Evolutionary conservation across 1,140 invertebrate species (phyloP), one percentile per base, ranked within the genome.

Genomic region (Lepidurus packardi): DNA sequence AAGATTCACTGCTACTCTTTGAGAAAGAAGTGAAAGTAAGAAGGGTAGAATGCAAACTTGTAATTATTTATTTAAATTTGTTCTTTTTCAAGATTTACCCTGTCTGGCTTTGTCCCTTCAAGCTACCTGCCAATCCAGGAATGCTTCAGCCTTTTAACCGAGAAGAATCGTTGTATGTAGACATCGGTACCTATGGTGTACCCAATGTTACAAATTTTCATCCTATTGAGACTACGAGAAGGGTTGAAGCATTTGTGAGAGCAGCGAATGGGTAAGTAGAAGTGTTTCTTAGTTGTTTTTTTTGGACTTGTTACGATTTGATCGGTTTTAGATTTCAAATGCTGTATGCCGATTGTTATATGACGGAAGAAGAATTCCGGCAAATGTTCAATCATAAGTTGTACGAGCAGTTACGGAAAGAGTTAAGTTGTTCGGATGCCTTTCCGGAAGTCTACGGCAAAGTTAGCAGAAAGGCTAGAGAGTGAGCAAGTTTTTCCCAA

Each of bases 401-500:
- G 0, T 95, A 95, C 82, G 92, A 94, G 80, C 88, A 87, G 83
- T 84, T 94, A 79, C 85, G 93, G 75, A 84, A 87, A 8, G 83
- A 85, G 42, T 84, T 90, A 6, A 79, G 88, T 43, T 93, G 91
- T 84, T 85, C 88, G 80, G 87, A 89, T 24, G 93, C 93, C 0
- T 94, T 95, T 83, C 93, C 93, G 0, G 91, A 93, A 82, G 89
- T 95, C 2, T 95, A 94, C 83, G 92, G 92, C 47, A 95, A 95
- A 86, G 89, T 95, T 41, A 92, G 89, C 80, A 88, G 88, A 80
- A 85, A 85, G 81, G 92, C 89, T 42, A 85, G 93, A 75, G 86
- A 85, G 78, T 91, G 83, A 85, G 43, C 41, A 11, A 43, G 43
- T 24, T 47, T 16, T 79, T 25, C 34, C n/a, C 13, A 42, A 25